Conservation (phyloP, 2,113 vertebrate genomes). For the Oostethus manadensis region DNA sequence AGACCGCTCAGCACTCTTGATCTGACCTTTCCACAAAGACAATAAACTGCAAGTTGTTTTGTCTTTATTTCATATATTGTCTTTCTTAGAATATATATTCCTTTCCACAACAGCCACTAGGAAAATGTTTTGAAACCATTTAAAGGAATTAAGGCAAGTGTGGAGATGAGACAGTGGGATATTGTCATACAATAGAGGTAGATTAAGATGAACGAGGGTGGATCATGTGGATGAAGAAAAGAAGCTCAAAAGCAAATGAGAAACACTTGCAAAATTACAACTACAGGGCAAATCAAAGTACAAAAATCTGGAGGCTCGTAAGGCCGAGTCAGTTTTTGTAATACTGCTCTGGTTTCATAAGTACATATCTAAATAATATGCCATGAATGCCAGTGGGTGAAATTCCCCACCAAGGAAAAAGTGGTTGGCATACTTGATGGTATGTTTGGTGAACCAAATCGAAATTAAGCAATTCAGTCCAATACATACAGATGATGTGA, state of each 20-base stretch:
- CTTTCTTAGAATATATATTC: too few relatives aligned
- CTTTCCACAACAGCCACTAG: slow-evolving; percentile 24
- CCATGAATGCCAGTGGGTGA: neutral
- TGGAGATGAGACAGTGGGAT: slow-evolving; percentile 41
- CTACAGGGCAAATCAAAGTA: neutral
- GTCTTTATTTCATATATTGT: too few relatives aligned
- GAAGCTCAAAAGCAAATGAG: slow-evolving; percentile 24
- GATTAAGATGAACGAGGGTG: slow-evolving; percentile 4
- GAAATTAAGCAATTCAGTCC: slow-evolving; percentile 34
- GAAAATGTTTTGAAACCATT: slow-evolving; percentile 7
- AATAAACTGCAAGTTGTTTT: too few relatives aligned
- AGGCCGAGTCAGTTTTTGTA: neutral
- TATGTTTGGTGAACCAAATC: slow-evolving; percentile 47
- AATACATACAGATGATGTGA: slow-evolving; percentile 39
- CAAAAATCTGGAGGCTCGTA: neutral
- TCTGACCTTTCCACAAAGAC: too few relatives aligned
- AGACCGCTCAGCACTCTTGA: too few relatives aligned
- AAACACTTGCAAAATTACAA: neutral
- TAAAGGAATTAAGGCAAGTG: slow-evolving; percentile 50
- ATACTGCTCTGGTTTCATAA: slow-evolving; percentile 21
- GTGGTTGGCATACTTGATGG: slow-evolving; percentile 23
- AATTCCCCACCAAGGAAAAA: slow-evolving; percentile 28
- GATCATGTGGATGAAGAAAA: slow-evolving; percentile 42
- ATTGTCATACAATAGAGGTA: slow-evolving; percentile 59
- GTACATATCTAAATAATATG: neutral